phyloP scores from a whole-genome alignment of 2,888 invertebrate species.

The Sabellastarte sp. region DNA sequence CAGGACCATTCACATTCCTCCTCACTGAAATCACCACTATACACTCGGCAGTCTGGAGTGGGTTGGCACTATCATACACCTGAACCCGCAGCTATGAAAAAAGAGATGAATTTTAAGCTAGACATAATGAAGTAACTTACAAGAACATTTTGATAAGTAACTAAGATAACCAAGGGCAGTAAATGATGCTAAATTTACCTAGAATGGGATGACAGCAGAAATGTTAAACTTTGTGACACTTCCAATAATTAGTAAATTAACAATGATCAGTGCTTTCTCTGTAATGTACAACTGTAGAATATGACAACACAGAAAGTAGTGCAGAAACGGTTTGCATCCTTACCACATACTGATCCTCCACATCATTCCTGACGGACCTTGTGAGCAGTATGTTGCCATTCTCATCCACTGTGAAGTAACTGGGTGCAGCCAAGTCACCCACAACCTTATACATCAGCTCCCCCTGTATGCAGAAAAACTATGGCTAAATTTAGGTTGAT shows the following conservation, averaged over 20 bases:
- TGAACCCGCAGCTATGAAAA: slow-evolving; percentile 36
- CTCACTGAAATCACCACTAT: slow-evolving; percentile 39
- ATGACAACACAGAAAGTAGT: too few species aligned
- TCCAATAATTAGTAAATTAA: too few species aligned
- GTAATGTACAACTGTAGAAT: too few species aligned
- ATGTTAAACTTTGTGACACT: too few species aligned
- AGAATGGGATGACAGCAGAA: too few species aligned
- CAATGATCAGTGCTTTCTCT: too few species aligned
- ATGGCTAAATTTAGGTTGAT: neutral
- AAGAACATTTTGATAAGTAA: too few species aligned
- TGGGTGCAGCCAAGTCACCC: slow-evolving; percentile 30
- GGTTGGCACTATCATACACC: slow-evolving; percentile 43
- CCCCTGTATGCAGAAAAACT: slow-evolving; percentile 20
- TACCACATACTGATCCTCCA: slow-evolving; percentile 21
- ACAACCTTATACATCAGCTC: slow-evolving; percentile 28
- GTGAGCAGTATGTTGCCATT: slow-evolving; percentile 22
- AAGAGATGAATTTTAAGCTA: too few species aligned
- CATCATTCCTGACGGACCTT: slow-evolving; percentile 25
- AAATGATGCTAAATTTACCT: neutral
- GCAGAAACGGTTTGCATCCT: too few species aligned
- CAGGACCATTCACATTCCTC: slow-evolving; percentile 28
- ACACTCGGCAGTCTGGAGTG: slow-evolving; percentile 31
- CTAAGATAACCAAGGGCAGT: neutral
- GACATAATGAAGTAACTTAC: too few species aligned
- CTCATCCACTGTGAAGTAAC: slow-evolving; percentile 27